Evolutionary conservation across 2,888 invertebrate genomes (phyloP).

Genomic region (Neoscelio sp.): DNA sequence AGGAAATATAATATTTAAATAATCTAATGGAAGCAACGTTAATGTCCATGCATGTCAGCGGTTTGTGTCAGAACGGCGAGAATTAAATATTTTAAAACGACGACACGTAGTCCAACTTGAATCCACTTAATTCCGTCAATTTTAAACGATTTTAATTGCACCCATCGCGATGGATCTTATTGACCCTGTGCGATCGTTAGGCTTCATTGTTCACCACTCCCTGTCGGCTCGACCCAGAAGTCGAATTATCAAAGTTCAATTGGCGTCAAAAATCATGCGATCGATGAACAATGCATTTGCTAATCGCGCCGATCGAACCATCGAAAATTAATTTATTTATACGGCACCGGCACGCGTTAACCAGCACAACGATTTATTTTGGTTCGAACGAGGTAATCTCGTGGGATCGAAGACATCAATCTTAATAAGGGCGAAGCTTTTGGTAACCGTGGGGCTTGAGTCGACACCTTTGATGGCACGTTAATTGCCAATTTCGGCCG

Average conservation of each 20-base stretch:
- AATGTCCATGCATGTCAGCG: too few relatives aligned
- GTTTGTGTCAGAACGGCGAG: too few relatives aligned
- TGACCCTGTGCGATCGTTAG: slow-evolving; percentile 49
- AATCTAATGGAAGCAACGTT: not conserved
- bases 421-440: slow-evolving; percentile 16
- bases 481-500: slow-evolving; percentile 34
- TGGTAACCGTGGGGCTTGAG: slow-evolving; percentile 5
- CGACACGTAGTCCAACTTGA: slow-evolving; percentile 21
- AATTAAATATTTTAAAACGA: slow-evolving; percentile 18
- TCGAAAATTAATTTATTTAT: not conserved
- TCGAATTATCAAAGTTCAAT: slow-evolving; percentile 33
- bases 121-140: slow-evolving; percentile 35
- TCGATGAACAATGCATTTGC: slow-evolving; percentile 11
- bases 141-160: slow-evolving; percentile 47
- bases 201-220: slow-evolving; percentile 49
- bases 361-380: too few relatives aligned
- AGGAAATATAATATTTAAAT: too few relatives aligned
- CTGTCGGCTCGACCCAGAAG: slow-evolving; percentile 35
- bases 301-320: too few relatives aligned
- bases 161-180: slow-evolving; percentile 24
- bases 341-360: too few relatives aligned
- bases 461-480: not conserved
- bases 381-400: not conserved
- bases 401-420: slow-evolving; percentile 13
- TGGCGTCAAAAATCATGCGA: slow-evolving; percentile 12